Base-by-base conservation (phyloP, 2,888 invertebrate genomes). In the Polydrusus tereticollis region DNA sequence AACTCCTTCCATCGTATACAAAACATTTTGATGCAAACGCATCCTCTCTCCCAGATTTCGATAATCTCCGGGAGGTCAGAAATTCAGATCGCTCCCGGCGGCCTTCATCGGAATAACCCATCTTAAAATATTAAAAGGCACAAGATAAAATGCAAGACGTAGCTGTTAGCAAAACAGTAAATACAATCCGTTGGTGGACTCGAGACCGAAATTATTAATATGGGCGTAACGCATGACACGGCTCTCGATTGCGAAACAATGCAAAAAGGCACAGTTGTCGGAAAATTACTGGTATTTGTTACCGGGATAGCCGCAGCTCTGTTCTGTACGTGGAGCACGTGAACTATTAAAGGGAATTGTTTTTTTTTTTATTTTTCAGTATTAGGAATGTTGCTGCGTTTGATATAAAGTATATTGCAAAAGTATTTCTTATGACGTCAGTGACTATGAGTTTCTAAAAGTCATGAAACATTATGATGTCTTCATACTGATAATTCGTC, bases 241-340 rank as follows among this genome's bases (percentile, higher is more conserved):
- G 67, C 43, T 58, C 45, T 36, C 59, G 43, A 47, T 62, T 20
- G 62, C 14, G 45, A 33, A 59, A 68, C 68, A 68, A 59, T 60
- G 59, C 68, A 60, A 68, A 68, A 68, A 45, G 18, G 60, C 59
- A 64, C 64, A 64, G 64, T 45, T 64, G 64, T 68, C 33, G 20
- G n/a, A 10, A 68, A 68, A 68, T 68, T 68, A 68, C 47, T 18
- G 68, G 68, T 60, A 68, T 68, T 68, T 50, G 23, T 23, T 41
- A 43, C 66, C 23, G 33, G 57, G 43, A 66, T 23, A 57, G 33
- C 55, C 38, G 14, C 29, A 29, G 58, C 36, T 65, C 29, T 36
- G 55, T 36, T 21, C 41, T 65, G 52, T 55, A 55, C 55, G 65
- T 55, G 52, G 16, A 65, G 52, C 50, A 65, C 65, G 65, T 65